Conservation (phyloP, 30 jellyfish, hydroid and myxozoan genomes). For the Clytia hemisphaerica region DNA sequence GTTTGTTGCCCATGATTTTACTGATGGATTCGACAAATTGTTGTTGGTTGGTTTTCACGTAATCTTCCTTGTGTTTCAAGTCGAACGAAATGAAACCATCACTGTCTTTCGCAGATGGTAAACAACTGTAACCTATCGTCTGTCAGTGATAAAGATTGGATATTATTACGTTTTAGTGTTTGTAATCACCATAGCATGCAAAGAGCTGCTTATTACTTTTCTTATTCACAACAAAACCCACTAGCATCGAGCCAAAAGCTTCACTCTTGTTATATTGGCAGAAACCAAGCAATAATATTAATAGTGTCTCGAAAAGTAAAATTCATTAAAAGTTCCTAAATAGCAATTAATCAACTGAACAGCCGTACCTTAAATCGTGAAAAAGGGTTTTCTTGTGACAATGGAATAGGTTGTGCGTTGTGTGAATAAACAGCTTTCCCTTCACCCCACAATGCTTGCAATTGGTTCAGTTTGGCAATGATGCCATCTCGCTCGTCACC, state of each 20-base stretch:
- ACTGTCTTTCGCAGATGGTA: conserved; percentile 73
- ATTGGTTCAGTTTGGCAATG: conserved; percentile 67
- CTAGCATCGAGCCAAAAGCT: not conserved
- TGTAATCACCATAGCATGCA: not conserved
- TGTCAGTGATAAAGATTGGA: conserved; percentile 5
- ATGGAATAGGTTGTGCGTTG: conserved; percentile 60
- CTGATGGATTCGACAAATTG: conserved; percentile 72
- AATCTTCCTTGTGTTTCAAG: conserved; percentile 58
- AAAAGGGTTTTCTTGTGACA: conserved; percentile 68
- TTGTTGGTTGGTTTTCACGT: conserved; percentile 63
- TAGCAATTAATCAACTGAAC: not conserved
- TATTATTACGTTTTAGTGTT: not conserved
- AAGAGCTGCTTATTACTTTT: no score
- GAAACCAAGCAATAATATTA: not conserved
- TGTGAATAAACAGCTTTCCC: conserved; percentile 75
- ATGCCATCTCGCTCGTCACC: conserved; percentile 84
- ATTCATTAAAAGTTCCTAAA: not conserved
- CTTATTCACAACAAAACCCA: not conserved
- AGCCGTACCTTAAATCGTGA: conserved; percentile 65
- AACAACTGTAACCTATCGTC: conserved; percentile 89
- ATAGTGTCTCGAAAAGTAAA: not conserved
- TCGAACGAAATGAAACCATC: conserved; percentile 83
- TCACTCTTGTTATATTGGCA: not conserved
- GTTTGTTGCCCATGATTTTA: conserved; percentile 63
- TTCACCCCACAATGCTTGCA: conserved; percentile 82